These are phyloP conservation scores for Leptarthrus brevirostris DNA, from an alignment of 2,888 invertebrate species.

Conservation along the genomic window DNA sequence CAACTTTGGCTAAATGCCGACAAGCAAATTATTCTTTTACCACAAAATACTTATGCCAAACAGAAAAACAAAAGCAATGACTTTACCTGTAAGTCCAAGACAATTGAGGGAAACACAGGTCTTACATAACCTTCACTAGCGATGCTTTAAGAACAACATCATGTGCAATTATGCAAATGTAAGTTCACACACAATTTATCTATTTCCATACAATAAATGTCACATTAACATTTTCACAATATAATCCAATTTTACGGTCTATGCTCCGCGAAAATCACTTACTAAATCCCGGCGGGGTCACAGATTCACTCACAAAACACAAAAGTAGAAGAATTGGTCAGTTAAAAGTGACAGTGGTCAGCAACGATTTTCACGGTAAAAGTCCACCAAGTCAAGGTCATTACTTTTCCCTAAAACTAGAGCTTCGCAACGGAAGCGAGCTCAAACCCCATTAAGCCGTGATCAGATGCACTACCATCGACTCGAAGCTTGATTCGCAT, in stretches of 20 bases:
- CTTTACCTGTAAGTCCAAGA: no score
- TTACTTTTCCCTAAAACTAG: slow-evolving; percentile 46
- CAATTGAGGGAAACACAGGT: no score
- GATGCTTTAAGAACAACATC: no score
- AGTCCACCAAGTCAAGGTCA: slow-evolving; percentile 14
- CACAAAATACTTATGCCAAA: no score
- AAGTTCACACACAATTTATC: no score
- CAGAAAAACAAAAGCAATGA: no score
- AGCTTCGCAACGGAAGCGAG: slow-evolving; percentile 12
- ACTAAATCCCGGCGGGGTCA: slow-evolving; percentile 8
- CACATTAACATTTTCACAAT: slow-evolving; percentile 4
- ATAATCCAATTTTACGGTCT: neutral
- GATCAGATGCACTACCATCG: neutral
- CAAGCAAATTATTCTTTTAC: no score
- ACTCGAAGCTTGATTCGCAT: slow-evolving; percentile 3
- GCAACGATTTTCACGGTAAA: neutral
- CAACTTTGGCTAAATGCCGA: no score
- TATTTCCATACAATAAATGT: neutral
- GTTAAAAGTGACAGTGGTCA: slow-evolving; percentile 34
- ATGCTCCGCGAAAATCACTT: slow-evolving; percentile 14
- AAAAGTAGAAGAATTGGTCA: neutral
- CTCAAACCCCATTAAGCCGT: slow-evolving; percentile 15
- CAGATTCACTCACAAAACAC: slow-evolving; percentile 19
- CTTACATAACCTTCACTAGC: no score
- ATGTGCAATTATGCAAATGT: no score